Evolutionary conservation across 2,888 invertebrate species (phyloP).

Genomic region (Parascotia fuliginaria): DNA sequence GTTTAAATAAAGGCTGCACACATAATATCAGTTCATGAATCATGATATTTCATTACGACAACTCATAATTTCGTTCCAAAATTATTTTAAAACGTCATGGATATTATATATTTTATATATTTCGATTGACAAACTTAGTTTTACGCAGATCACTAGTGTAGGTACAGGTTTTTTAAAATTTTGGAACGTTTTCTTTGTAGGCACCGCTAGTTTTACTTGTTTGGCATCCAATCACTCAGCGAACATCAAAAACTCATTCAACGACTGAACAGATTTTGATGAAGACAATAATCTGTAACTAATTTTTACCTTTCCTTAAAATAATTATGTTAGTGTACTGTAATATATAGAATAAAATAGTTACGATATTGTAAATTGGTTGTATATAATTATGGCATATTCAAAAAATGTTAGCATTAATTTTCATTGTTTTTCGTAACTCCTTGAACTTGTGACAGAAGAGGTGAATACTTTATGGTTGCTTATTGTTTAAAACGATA

Average conservation of each 20-base stretch:
- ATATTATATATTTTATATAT: background rate
- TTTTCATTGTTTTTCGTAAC: constrained; percentile 39
- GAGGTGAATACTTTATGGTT: constrained; percentile 26
- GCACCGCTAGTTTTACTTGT: background rate
- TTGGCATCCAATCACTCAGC: constrained; percentile 12
- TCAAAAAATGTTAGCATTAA: constrained; percentile 50
- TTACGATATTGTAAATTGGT: constrained; percentile 78
- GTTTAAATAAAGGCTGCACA: constrained; percentile 51
- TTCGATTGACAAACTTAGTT: too few species aligned
- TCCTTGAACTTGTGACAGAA: constrained; percentile 34
- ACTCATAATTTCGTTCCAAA: constrained; percentile 32
- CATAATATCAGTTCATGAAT: constrained; percentile 37
- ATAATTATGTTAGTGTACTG: constrained; percentile 40
- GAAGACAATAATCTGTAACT: constrained; percentile 42
- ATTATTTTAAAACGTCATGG: constrained; percentile 4
- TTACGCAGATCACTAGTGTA: background rate
- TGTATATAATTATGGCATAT: constrained; percentile 77
- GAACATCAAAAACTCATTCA: constrained; percentile 36
- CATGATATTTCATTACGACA: constrained; percentile 34
- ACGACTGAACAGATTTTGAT: constrained; percentile 41
- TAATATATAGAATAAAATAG: constrained; percentile 52
- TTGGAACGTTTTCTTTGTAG: background rate
- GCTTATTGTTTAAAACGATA: constrained; percentile 14
- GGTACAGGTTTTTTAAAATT: background rate
- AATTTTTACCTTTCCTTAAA: constrained; percentile 42